These are phyloP conservation scores for Drosophila ambigua DNA, from an alignment of 1,140 invertebrate genomes.

Conservation along the genomic window DNA sequence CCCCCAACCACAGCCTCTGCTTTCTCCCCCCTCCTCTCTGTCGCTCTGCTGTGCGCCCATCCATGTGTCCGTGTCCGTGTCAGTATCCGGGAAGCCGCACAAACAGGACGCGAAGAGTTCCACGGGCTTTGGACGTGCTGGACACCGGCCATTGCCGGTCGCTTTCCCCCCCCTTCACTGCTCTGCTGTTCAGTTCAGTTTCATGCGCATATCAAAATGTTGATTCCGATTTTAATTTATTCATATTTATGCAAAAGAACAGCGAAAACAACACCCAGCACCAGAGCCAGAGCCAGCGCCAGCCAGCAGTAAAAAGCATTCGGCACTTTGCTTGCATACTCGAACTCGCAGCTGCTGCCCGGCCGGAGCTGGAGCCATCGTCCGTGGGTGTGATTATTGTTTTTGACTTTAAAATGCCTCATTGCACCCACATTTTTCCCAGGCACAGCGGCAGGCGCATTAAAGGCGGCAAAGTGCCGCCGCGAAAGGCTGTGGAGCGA, in stretches of 20 bases:
- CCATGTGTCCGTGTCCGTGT: conserved; percentile 1
- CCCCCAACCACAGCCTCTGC: not conserved
- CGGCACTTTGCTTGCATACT: conserved; percentile 36
- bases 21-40: too few species aligned
- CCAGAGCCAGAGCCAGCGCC: too few species aligned
- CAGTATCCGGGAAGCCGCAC: conserved; percentile 7
- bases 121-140: not conserved
- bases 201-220: conserved; percentile 73
- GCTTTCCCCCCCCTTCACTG: not conserved
- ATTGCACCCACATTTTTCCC: conserved; percentile 25
- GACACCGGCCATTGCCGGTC: too few species aligned
- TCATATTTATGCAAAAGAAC: conserved; percentile 80
- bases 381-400: conserved; percentile 49
- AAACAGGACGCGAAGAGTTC: too few species aligned
- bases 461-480: conserved; percentile 13
- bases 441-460: conserved; percentile 6
- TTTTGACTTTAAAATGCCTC: conserved; percentile 60
- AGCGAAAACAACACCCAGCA: conserved; percentile 22
- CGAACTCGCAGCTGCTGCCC: conserved; percentile 26
- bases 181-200: conserved; percentile 28
- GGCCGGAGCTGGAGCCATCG: not conserved
- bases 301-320: conserved; percentile 20
- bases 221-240: conserved; percentile 80
- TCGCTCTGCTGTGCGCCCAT: too few species aligned
- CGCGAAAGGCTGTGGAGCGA: conserved; percentile 11